A percentile compares a stretch with the other conserved stretches of the same genome.
Conservation (phyloP, 2,888 invertebrate species). For the Leucophora obtusa region DNA sequence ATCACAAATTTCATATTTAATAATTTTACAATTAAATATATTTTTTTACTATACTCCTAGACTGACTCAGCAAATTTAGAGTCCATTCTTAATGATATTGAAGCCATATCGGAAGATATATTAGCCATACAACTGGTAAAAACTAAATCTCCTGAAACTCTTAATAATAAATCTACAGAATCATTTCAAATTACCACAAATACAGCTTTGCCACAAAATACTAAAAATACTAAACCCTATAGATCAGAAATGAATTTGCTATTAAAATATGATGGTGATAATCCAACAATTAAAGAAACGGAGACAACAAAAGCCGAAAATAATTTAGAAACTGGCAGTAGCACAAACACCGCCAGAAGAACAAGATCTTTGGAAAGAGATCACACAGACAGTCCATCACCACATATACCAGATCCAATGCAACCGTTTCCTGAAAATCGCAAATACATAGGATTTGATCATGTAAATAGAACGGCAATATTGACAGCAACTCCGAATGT, state of each 20-base stretch:
- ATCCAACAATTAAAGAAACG: constrained; percentile 71
- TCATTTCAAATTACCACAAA: constrained; percentile 32
- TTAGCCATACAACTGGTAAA: constrained; percentile 76
- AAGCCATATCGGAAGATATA: constrained; percentile 80
- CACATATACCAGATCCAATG: constrained; percentile 77
- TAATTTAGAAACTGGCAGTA: constrained; percentile 27
- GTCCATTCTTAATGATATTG: constrained; percentile 84
- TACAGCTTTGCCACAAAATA: constrained; percentile 55
- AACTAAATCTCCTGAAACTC: constrained; percentile 72
- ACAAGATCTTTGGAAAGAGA: constrained; percentile 73
- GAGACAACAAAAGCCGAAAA: constrained; percentile 45
- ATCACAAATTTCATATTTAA: too few species aligned
- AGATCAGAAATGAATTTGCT: constrained; percentile 78
- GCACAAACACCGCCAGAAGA: constrained; percentile 53
- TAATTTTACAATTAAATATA: too few species aligned
- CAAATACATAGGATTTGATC: constrained; percentile 77
- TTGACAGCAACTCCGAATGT: constrained; percentile 54
- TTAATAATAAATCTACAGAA: constrained; percentile 43
- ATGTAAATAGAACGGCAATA: constrained; percentile 66
- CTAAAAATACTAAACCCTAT: constrained; percentile 75
- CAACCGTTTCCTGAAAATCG: constrained; percentile 77
- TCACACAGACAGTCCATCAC: constrained; percentile 75
- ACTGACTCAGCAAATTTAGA: constrained; percentile 84
- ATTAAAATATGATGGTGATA: constrained; percentile 75
- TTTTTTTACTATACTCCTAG: constrained; percentile 59